Conservation (phyloP, 2,888 invertebrate species). For the Cephus pulcher region DNA sequence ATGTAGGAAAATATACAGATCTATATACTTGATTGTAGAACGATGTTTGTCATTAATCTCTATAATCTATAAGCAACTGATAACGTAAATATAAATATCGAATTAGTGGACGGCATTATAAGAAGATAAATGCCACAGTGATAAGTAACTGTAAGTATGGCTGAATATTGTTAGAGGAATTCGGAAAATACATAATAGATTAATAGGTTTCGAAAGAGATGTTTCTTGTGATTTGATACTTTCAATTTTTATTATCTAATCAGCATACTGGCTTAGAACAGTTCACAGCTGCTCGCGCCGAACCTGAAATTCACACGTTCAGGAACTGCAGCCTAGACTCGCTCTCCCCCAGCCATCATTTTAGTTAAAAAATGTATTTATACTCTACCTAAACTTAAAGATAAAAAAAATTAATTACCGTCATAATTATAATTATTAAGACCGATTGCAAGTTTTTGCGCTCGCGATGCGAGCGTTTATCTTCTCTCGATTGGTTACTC, state of each 20-base stretch:
- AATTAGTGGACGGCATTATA: not conserved
- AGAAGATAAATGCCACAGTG: not conserved
- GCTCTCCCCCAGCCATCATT: constrained; percentile 25
- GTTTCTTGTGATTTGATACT: constrained; percentile 25
- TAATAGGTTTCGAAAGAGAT: not conserved
- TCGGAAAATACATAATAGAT: not conserved
- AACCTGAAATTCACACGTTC: constrained; percentile 23
- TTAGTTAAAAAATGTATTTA: constrained; percentile 49
- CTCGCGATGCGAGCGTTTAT: constrained; percentile 31
- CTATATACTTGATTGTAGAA: not conserved
- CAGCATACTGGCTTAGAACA: constrained; percentile 40
- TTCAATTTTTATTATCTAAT: constrained; percentile 50
- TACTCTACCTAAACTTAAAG: constrained; percentile 46
- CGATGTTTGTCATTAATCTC: not conserved
- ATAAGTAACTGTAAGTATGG: not conserved
- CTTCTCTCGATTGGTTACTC: constrained; percentile 38
- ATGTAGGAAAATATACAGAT: not conserved
- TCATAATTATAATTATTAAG: constrained; percentile 43
- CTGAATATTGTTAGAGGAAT: not conserved
- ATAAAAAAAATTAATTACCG: constrained; percentile 14
- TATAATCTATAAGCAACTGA: not conserved
- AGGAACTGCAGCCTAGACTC: constrained; percentile 20
- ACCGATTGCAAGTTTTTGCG: constrained; percentile 37
- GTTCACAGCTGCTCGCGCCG: constrained; percentile 19
- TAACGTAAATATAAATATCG: not conserved